These are phyloP conservation scores for Sinosuthora webbiana DNA, from an alignment of 2,113 vertebrate species.

Conservation along the genomic window DNA sequence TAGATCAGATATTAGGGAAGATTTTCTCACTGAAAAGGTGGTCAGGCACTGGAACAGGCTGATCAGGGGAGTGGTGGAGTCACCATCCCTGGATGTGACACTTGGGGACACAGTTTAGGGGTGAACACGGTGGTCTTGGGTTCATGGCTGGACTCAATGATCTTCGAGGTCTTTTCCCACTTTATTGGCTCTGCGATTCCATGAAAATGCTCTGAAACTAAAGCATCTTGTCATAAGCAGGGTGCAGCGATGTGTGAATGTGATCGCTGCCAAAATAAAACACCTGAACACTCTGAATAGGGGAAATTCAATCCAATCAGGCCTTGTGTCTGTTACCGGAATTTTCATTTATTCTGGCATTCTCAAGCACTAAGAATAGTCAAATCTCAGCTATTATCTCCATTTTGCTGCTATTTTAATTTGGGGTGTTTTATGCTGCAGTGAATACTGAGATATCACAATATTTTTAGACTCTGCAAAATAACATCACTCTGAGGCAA, in stretches of 20 bases:
- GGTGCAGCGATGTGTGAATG: accelerated
- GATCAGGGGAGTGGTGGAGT: not conserved
- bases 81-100: not conserved
- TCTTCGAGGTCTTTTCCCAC: not conserved
- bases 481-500: not conserved
- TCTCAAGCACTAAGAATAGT: not conserved
- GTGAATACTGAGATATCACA: not conserved
- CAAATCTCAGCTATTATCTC: not conserved
- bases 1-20: not conserved
- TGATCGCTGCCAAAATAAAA: not conserved
- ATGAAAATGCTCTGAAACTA: not conserved
- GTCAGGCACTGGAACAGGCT: not conserved
- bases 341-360: not conserved
- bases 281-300: not conserved
- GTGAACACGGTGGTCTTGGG: accelerated
- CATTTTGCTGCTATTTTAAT: not conserved
- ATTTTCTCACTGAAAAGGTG: not conserved
- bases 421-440: not conserved
- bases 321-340: not conserved
- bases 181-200: not conserved
- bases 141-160: too few species aligned
- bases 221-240: not conserved
- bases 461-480: slow-evolving; percentile 1
- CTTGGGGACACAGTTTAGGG: not conserved
- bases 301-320: not conserved